Conservation (phyloP, 1,140 invertebrate species). For the Ooceraea biroi region DNA sequence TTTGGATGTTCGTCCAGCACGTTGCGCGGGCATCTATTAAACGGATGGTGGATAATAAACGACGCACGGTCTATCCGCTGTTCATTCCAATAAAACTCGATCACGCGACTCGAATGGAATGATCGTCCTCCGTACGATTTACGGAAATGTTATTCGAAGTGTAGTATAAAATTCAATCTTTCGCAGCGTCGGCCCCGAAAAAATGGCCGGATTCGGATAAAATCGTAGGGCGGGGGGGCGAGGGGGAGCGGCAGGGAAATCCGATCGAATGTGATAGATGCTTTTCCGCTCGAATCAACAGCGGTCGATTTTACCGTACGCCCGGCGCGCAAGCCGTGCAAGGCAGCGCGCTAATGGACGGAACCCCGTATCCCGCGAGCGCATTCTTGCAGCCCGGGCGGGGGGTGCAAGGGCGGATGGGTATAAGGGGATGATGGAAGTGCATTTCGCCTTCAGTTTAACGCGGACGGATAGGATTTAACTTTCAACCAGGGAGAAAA, state of each 20-base stretch:
- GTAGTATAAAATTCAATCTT: conserved; percentile 45
- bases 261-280: conserved; percentile 56
- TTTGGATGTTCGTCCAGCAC: neutral
- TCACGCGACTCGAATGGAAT: conserved; percentile 11
- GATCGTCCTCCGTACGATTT: conserved; percentile 20
- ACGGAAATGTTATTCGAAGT: conserved; percentile 44
- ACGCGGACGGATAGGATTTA: conserved; percentile 69
- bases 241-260: conserved; percentile 12
- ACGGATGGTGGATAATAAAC: conserved; percentile 26
- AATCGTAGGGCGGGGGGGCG: neutral
- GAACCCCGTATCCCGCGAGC: conserved; percentile 13
- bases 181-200: conserved; percentile 46
- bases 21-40: conserved; percentile 36
- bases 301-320: conserved; percentile 48
- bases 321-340: conserved; percentile 20
- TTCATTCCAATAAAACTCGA: conserved; percentile 40
- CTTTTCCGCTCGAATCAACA: conserved; percentile 62
- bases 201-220: conserved; percentile 43
- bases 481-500: conserved; percentile 60
- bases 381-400: conserved; percentile 33
- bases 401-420: neutral
- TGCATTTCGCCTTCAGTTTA: conserved; percentile 66
- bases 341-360: conserved; percentile 53
- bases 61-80: conserved; percentile 6
- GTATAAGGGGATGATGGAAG: conserved; percentile 49